Base-by-base conservation (phyloP, 2,888 invertebrate species). In the Leptothorax acervorum region DNA sequence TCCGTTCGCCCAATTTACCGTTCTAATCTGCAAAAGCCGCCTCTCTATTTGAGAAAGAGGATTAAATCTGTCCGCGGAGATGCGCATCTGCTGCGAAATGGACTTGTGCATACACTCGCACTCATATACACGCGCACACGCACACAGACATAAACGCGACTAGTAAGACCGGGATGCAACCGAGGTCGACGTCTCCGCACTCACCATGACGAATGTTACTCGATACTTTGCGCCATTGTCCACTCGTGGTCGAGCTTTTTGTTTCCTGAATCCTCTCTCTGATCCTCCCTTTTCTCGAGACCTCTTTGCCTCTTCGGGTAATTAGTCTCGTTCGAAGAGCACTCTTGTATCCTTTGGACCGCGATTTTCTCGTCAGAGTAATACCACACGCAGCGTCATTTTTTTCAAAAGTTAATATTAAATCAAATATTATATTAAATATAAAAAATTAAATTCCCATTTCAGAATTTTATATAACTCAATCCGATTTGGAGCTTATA, bases 121-220 rank as follows among this genome's bases (percentile, higher is more conserved):
- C 8, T 9, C 23, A 3, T 9, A 4, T 9, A 35, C 35, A n/a
- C 23, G 11, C 3, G 5, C 39, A 35, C 15, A 35, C 51, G 0
- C 9, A 39, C 28, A 12, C 23, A 53, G 1, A 8, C 2, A 23
- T n/a, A 15, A 15, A 45, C 78, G 70, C 60, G 57, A 85, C 85
- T 81, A 81, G 83, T 74, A 83, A 28, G 83, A 86, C 85, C 82
- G 82, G 82, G 79, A 85, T 88, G 60, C 84, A 83, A 79, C 71
- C 88, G 93, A 91, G 93, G 92, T 92, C 93, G 92, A 92, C 90
- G 93, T 92, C 93, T 93, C 91, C 90, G 91, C 91, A 90, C 86
- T 87, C 90, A 92, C 92, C 93, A 92, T 93, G 92, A 93, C 93
- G 92, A 92, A 92, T 92, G 92, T 91, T 90, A 90, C 86, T 81